Evolutionary conservation across 2,797 vertebrate genomes (phyloP), one percentile per base, ranked within the genome.

Genomic region (Spondyliosoma cantharus): DNA sequence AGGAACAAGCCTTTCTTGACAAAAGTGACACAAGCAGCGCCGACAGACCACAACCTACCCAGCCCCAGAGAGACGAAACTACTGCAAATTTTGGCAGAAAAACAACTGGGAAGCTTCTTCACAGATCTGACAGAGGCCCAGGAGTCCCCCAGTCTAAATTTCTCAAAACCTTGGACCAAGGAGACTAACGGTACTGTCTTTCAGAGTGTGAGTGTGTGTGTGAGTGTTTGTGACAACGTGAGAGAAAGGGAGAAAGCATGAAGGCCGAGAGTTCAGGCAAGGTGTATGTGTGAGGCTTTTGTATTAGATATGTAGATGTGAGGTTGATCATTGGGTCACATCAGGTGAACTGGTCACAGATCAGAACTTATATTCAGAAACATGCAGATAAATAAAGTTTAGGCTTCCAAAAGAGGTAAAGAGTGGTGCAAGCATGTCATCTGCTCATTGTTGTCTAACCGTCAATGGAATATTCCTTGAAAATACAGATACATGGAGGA

Each of bases 1-100:
- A 92, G 92, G 93, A 95, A 95, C 93, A 84, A 91, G 84, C 72
- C 49, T 83, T 82, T 81, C 66, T 88, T 84, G 81, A 90, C 71
- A 91, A 74, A 71, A 74, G 71, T 88, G 64, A 87, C 87, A 85
- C 76, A 87, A 78, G 71, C 62, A 50, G 49, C 69, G 27, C 53
- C 66, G 62, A 61, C 71, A 85, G 73, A 91, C 86, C 86, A 84
- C 90, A 91, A 82, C 70, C 76, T 63, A 58, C 80, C 73, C 72
- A 63, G 60, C 68, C 68, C 42, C 1, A 80, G 52, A 76, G 76
- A 81, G 69, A 49, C 42, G n/a, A 80, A 72, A 59, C 71, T 71
- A 27, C 60, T 53, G 49, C 64, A 76, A 29, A 22, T 72, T 78
- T 78, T 83, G 1, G 37, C 42, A 63, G 72, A 76, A 74, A 76